Evolutionary conservation across 2,888 invertebrate genomes (phyloP), one percentile per base, ranked within the genome.

Genomic region (Conus canariensis): DNA sequence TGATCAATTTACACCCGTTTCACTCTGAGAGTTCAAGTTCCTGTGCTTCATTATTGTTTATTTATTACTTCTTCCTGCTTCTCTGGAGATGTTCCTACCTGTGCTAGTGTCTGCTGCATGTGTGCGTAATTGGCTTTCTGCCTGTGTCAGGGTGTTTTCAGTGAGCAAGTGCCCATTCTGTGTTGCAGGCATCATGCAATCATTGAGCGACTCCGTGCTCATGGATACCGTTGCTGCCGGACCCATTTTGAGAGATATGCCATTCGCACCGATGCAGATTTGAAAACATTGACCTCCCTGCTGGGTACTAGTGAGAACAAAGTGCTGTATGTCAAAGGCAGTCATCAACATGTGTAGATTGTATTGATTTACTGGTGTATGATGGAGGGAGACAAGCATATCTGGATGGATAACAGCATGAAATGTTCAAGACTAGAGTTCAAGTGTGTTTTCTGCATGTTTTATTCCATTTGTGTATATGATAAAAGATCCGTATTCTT

Each of bases 161-260:
- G 45, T 45, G 45, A 45, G 45, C 45, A 45, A 45, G 45, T 45
- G 45, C 45, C 45, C 2, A 45, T 45, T 45, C 3, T 45, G 45
- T 45, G 19, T 64, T 93, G 45, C 93, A 95, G 95, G 89, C 92
- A 92, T 8, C 90, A 92, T 19, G 93, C 92, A 77, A 74, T 95
- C 80, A 91, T 95, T 22, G 90, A 89, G 10, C 70, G 92, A 56
- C 88, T 95, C 58, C 92, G 93, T 14, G 87, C 91, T 16, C 92
- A 92, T 12, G 95, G 95, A 12, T 94, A 92, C 92, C 91, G 93
- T 70, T 94, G 94, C 14, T 94, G 95, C 89, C 90, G 95, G 22
- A 96, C 96, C 16, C 95, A 95, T 90, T 96, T 96, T 92, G 95
- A 95, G 77, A 91, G 92, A 6, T 92, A 93, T 60, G 93, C 94